Evolutionary conservation across 2,797 vertebrate species (phyloP).

Genomic region (Oreochromis mossambicus): DNA sequence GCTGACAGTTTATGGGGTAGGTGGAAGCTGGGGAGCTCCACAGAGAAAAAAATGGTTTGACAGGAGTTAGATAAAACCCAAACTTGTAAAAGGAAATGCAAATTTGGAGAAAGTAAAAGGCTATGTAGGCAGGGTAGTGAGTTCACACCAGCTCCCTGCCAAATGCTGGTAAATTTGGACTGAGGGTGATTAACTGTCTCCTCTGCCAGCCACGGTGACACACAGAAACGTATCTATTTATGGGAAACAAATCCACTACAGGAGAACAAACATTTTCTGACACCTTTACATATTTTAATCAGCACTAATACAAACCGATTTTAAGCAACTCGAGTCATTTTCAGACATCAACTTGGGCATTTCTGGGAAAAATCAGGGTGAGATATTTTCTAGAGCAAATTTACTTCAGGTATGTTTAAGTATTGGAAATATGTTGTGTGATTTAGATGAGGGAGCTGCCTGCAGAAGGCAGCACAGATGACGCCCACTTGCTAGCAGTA

Average conservation of each 20-base stretch:
- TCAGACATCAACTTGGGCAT: background rate
- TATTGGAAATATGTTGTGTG: background rate
- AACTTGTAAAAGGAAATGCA: slow-evolving; percentile 20
- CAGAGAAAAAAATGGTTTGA: background rate
- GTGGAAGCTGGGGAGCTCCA: slow-evolving; percentile 17
- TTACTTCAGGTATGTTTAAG: background rate
- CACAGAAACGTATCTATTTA: background rate
- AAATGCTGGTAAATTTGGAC: background rate
- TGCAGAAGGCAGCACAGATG: background rate
- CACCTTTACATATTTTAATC: background rate
- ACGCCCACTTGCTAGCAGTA: background rate
- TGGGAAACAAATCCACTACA: background rate
- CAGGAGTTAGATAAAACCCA: slow-evolving; percentile 7
- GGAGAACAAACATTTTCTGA: background rate
- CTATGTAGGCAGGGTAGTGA: background rate
- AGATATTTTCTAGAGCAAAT: background rate
- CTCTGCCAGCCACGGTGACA: background rate
- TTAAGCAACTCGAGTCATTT: background rate
- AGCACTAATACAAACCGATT: fast-evolving
- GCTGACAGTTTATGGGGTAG: slow-evolving; percentile 35
- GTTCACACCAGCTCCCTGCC: background rate
- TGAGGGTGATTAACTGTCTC: background rate
- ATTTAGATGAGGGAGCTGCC: background rate
- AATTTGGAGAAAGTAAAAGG: slow-evolving; percentile 1
- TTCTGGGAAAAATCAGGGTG: background rate